Evolutionary conservation across 2,113 vertebrate species (phyloP).

Genomic region (Chaenogobius annularis): DNA sequence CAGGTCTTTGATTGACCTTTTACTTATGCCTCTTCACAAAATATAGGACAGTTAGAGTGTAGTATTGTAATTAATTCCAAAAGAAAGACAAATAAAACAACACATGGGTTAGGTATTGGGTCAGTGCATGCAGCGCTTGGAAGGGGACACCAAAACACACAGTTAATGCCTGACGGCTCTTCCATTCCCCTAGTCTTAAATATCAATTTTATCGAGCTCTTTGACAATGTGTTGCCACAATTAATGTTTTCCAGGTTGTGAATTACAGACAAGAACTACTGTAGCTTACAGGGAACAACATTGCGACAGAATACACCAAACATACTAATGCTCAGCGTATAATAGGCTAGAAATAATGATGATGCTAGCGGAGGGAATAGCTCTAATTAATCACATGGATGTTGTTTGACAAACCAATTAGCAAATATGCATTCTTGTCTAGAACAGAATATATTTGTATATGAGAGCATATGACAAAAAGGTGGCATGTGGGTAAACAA

Average conservation of each 20-base stretch:
- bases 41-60: neutral
- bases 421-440: neutral
- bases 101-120: neutral
- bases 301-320: neutral
- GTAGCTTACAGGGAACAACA: neutral
- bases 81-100: neutral
- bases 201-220: neutral
- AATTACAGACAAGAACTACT: neutral
- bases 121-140: neutral
- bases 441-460: neutral
- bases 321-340: neutral
- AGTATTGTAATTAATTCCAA: neutral
- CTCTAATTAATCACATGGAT: constrained; percentile 10
- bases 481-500: neutral
- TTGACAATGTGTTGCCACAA: neutral
- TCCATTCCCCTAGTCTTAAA: neutral
- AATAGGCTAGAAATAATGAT: neutral
- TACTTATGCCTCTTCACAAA: neutral
- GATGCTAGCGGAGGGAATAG: neutral
- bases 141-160: neutral
- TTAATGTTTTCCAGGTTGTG: neutral
- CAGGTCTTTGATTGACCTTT: neutral
- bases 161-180: neutral
- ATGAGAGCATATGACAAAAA: neutral
- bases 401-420: constrained; percentile 7